These are phyloP conservation scores for Chromobotia macracanthus DNA, from an alignment of 2,797 vertebrate genomes.

Conservation along the genomic window DNA sequence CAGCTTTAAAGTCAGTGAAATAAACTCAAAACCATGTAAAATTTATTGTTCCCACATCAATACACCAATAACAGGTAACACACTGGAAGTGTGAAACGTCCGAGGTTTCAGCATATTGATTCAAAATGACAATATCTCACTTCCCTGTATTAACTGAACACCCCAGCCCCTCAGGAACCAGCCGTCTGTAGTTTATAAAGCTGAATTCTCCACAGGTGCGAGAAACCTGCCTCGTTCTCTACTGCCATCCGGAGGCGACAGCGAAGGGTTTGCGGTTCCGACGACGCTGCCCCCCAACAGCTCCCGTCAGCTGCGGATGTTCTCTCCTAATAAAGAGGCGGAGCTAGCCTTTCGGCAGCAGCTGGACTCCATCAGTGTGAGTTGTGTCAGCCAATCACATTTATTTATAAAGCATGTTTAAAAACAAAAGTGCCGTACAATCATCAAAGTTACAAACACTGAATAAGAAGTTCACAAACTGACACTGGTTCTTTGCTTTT, in stretches of 20 bases:
- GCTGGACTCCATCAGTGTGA: conserved; percentile 93
- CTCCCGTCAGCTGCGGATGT: conserved; percentile 87
- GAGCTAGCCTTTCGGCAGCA: conserved; percentile 93
- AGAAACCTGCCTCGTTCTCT: conserved; percentile 87
- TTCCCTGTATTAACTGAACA: not conserved
- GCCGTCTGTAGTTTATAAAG: not conserved
- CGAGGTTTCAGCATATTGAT: not conserved
- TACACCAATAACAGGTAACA: not conserved
- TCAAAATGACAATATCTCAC: not conserved
- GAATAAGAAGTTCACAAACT: no score
- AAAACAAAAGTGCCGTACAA: no score
- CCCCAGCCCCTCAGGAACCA: not conserved
- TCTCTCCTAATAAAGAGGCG: conserved; percentile 92
- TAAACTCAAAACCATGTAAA: not conserved
- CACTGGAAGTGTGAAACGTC: not conserved
- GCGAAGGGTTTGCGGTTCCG: conserved; percentile 91
- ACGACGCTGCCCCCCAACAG: conserved; percentile 97
- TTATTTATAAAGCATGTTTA: no score
- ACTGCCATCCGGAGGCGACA: conserved; percentile 79
- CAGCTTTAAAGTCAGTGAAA: not conserved
- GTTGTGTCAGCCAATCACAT: conserved; percentile 50
- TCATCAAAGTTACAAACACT: no score
- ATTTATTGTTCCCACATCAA: not conserved
- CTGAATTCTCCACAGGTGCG: conserved; percentile 70
- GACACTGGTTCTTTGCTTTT: no score